phyloP scores from a whole-genome alignment of 2,113 vertebrate species.

The Cricetomys ansorgei region DNA sequence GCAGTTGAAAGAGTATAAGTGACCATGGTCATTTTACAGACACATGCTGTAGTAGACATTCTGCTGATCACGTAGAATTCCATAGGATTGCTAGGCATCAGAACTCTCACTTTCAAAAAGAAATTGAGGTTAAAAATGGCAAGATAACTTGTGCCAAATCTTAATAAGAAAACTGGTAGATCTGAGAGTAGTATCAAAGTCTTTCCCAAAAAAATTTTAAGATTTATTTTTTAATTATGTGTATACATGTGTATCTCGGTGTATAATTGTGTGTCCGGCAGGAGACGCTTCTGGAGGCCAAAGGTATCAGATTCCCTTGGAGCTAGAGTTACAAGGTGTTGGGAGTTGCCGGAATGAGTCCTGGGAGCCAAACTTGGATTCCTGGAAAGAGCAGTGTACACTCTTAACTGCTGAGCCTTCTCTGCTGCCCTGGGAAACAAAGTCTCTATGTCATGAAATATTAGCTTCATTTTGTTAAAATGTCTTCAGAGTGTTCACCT shows the following conservation, averaged over 20 bases:
- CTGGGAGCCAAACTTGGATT: background rate
- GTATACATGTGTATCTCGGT: background rate
- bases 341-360: background rate
- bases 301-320: background rate
- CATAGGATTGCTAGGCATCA: background rate
- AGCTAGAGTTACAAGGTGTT: background rate
- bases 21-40: background rate
- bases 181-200: background rate
- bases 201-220: background rate
- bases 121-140: background rate
- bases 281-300: background rate
- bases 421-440: background rate
- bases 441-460: background rate
- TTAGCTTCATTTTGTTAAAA: background rate
- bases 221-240: background rate
- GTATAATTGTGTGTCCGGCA: background rate
- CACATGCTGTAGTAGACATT: background rate
- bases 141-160: background rate
- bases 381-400: background rate
- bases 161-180: background rate
- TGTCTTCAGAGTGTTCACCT: background rate
- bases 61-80: background rate
- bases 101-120: slow-evolving; percentile 28
- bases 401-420: background rate
- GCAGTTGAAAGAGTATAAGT: background rate